Evolutionary conservation across 2,888 invertebrate genomes (phyloP), one percentile per base, ranked within the genome.

Genomic region (Aricia artaxerxes): DNA sequence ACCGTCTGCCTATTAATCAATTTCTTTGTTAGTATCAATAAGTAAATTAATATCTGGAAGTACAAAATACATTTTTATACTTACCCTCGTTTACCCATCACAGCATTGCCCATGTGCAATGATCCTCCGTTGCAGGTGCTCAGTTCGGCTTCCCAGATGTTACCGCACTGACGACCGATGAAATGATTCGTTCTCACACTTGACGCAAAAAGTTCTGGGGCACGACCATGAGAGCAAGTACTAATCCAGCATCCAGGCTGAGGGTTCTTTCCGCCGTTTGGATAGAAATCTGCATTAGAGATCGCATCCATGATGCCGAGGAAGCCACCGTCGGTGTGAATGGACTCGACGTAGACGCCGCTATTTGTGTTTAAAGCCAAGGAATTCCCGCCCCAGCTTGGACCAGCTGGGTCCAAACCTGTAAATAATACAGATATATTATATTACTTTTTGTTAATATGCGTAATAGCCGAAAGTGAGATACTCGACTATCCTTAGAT

Each of bases 201-300:
- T 0, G 87, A 82, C 13, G 87, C 87, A 78, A 86, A 85, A 0
- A 87, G 82, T 11, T 85, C 77, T 31, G 81, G 80, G 2, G 85
- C 82, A 3, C 87, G 85, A 11, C 84, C 79, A 80, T 88, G 88
- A 0, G 87, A 86, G 78, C 88, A 88, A 7, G 82, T 79, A 44
- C 83, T 84, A 31, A 80, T 9, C 44, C 69, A 75, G 77, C 88
- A 88, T 0, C 88, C 87, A 1, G 87, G 86, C 81, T 87, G 88
- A 4, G 81, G 82, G 73, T 85, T 82, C 24, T 82, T 84, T 4
- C 87, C 87, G 0, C 87, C 87, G 76, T 88, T 88, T 2, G 87
- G 86, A 79, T 87, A 88, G 82, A 88, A 88, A 77, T 88, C 85
- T 11, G 84, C 84, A 35, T 87, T 75, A 3, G 84, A 84, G 44